Conservation (phyloP, 2,797 vertebrate species). For the Gallinago nigripennis region DNA sequence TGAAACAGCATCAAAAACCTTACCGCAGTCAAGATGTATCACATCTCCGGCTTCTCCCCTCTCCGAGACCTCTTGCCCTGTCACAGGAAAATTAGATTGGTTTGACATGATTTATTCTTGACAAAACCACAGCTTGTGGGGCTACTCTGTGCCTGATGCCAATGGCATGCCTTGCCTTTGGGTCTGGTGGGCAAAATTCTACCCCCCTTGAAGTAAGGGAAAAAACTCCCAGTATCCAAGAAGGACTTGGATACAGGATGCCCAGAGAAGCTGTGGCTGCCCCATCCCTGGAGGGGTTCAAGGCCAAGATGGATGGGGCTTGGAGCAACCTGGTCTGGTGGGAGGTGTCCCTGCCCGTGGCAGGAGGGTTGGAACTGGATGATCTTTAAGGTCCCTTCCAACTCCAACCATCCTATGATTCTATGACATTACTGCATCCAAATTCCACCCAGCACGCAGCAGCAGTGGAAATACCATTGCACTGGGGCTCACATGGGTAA, state of each 20-base stretch:
- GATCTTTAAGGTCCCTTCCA: too few species aligned
- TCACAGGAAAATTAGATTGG: neutral
- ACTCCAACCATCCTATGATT: too few species aligned
- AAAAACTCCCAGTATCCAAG: neutral
- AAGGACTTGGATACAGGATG: neutral
- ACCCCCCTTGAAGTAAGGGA: neutral
- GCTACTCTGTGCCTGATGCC: neutral
- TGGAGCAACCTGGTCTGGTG: too few species aligned
- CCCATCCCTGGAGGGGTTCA: too few species aligned
- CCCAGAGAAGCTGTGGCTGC: too few species aligned
- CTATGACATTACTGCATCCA: neutral
- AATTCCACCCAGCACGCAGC: neutral
- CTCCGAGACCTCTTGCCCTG: neutral
- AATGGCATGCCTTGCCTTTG: neutral
- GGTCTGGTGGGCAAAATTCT: neutral
- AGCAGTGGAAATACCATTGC: neutral
- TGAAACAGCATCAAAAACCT: neutral
- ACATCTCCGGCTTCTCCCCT: neutral
- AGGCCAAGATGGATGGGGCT: too few species aligned
- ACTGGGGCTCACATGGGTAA: neutral
- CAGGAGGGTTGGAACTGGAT: too few species aligned
- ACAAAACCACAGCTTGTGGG: neutral
- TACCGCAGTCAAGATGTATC: neutral
- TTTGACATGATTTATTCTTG: slow-evolving; percentile 9
- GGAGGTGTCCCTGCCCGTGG: too few species aligned